phyloP scores from a whole-genome alignment of 1,140 invertebrate genomes.

The Drosophila ohnishii region DNA sequence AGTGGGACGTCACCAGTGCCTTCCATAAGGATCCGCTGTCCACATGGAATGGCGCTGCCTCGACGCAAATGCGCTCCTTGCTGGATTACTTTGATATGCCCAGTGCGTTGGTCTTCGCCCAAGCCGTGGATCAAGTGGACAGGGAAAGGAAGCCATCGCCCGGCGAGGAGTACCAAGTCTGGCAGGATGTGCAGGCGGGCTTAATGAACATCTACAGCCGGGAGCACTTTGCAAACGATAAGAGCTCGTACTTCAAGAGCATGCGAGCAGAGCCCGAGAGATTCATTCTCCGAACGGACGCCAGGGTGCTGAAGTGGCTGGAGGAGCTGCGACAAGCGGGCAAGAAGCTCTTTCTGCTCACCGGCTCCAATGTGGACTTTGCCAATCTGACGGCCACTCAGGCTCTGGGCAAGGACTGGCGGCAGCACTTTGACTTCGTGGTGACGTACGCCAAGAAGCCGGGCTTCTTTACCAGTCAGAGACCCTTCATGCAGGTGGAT shows the following conservation, averaged over 20 bases:
- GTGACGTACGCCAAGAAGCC: slow-evolving; percentile 91
- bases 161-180: slow-evolving; percentile 85
- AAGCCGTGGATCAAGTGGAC: slow-evolving; percentile 89
- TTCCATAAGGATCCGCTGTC: slow-evolving; percentile 85
- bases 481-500: slow-evolving; percentile 85
- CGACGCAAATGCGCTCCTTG: slow-evolving; percentile 86
- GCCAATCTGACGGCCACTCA: slow-evolving; percentile 87
- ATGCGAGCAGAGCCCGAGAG: slow-evolving; percentile 86
- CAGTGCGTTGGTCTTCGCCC: slow-evolving; percentile 87
- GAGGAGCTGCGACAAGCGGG: slow-evolving; percentile 83
- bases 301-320: slow-evolving; percentile 87
- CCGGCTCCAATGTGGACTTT: slow-evolving; percentile 91
- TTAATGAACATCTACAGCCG: slow-evolving; percentile 86
- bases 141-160: slow-evolving; percentile 23
- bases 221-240: slow-evolving; percentile 85
- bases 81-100: slow-evolving; percentile 92
- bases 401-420: slow-evolving; percentile 88
- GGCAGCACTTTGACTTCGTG: slow-evolving; percentile 88
- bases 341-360: slow-evolving; percentile 89
- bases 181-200: slow-evolving; percentile 87
- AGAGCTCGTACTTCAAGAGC: slow-evolving; percentile 86
- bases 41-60: slow-evolving; percentile 86
- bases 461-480: slow-evolving; percentile 87
- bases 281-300: slow-evolving; percentile 87
- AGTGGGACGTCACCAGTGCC: slow-evolving; percentile 85